phyloP scores from a whole-genome alignment of 2,888 invertebrate genomes.

The Pristionchus fissidentatus region DNA sequence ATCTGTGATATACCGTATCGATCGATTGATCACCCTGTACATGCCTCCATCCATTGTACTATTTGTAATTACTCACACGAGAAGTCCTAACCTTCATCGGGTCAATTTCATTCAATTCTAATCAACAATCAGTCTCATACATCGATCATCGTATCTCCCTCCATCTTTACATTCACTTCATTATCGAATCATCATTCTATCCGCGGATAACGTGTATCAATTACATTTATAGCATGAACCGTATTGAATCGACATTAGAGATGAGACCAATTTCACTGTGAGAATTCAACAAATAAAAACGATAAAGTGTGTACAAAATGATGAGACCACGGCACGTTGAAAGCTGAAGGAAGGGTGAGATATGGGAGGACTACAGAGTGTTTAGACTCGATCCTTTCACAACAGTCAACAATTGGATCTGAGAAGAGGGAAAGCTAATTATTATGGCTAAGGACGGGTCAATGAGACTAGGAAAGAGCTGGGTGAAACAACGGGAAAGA shows the following conservation, averaged over 20 bases:
- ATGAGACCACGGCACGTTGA: conserved; percentile 23
- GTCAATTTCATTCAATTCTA: conserved; percentile 29
- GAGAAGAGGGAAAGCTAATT: not conserved
- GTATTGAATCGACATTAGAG: conserved; percentile 37
- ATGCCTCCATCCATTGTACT: conserved; percentile 7
- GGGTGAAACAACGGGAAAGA: not conserved
- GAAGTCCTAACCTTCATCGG: conserved; percentile 12
- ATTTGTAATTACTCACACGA: conserved; percentile 36
- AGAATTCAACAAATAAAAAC: conserved; percentile 27
- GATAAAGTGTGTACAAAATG: conserved; percentile 30
- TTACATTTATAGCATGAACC: conserved; percentile 25
- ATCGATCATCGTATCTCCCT: conserved; percentile 17
- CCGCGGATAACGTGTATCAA: not conserved
- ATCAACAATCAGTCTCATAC: conserved; percentile 29
- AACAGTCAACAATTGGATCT: not conserved
- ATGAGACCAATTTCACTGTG: conserved; percentile 41
- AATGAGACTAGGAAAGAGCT: not conserved
- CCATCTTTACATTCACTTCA: conserved; percentile 18
- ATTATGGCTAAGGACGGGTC: not conserved
- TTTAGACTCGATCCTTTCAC: not conserved
- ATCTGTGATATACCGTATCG: not conserved
- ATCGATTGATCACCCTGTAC: not conserved
- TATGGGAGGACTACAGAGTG: conserved; percentile 25
- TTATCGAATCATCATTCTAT: conserved; percentile 13
- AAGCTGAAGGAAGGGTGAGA: conserved; percentile 14